Base-by-base conservation (phyloP, 2,888 invertebrate genomes). In the Nomada goodeniana region DNA sequence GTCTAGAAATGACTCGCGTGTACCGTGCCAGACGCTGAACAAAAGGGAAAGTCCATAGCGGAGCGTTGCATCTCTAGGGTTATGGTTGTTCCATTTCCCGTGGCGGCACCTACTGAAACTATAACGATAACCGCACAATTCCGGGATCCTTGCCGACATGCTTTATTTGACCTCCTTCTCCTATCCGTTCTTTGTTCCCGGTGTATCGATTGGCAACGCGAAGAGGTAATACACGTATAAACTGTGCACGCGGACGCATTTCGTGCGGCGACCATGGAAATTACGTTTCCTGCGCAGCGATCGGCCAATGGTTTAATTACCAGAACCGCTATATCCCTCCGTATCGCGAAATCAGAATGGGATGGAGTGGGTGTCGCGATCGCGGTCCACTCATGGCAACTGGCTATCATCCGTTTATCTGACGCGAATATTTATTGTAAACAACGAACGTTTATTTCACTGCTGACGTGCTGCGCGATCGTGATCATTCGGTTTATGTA, bases 261-360 rank as follows among this genome's bases (percentile, higher is more conserved):
- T 29, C 55, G 18, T 23, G 59, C 65, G 69, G 18, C 77, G 70
- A 53, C 65, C 76, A 71, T 76, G 65, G 71, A 85, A 85, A 85
- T 85, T 85, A 70, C 71, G 68, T 77, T 82, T 61, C 36, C 61
- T 71, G 29, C 60, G 10, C 42, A 53, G 57, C 63, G 50, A 82
- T 72, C 76, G 71, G 71, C 59, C 67, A 72, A 83, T 78, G 76
- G 29, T 57, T 85, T 76, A 83, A 85, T 83, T 83, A 72, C 81
- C 52, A 76, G 73, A 50, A 65, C 42, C 72, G 80, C 68, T 72
- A 60, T 76, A 82, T 80, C 75, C 68, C 67, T 74, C 75, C 71
- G 69, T 75, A 76, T 80, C 75, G 70, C 53, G 59, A 70, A 70
- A 79, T 81, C 81, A 55, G 55, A 79, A 74, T 74, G 79, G 69